Percentiles rank a stretch among this genome's conserved stretches.
These are phyloP conservation scores for Octopus sinensis DNA, from an alignment of 1,140 invertebrate species.

Conservation along the genomic window DNA sequence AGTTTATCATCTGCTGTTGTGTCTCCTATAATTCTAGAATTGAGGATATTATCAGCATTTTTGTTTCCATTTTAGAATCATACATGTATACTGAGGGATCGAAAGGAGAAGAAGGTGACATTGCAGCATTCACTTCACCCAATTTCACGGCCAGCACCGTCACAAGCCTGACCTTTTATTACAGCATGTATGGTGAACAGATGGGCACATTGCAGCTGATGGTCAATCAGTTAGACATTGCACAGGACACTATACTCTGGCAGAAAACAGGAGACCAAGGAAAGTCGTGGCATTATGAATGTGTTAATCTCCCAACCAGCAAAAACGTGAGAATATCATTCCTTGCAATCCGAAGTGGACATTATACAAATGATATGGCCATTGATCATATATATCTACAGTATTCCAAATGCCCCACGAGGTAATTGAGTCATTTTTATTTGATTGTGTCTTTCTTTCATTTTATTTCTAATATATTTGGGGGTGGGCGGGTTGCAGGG, in stretches of 20 bases:
- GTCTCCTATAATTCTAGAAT: not conserved
- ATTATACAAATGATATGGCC: constrained; percentile 37
- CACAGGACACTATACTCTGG: constrained; percentile 10
- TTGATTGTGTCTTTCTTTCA: no score
- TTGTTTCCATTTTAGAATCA: constrained; percentile 28
- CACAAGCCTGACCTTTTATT: constrained; percentile 37
- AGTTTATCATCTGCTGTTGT: no score
- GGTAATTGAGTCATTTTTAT: not conserved
- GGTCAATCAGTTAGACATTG: not conserved
- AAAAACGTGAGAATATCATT: constrained; percentile 29
- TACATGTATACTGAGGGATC: constrained; percentile 42
- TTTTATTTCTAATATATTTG: no score
- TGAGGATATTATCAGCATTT: not conserved
- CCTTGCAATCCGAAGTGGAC: constrained; percentile 22
- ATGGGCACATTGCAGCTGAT: constrained; percentile 27
- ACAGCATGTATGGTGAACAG: constrained; percentile 27
- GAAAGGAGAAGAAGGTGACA: constrained; percentile 29
- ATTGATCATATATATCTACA: constrained; percentile 36
- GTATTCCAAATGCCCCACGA: not conserved
- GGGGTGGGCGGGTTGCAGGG: no score
- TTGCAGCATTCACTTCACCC: constrained; percentile 28
- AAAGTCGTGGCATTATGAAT: constrained; percentile 28
- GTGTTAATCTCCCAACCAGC: constrained; percentile 32
- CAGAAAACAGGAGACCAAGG: constrained; percentile 20
- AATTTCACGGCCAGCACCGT: constrained; percentile 24